phyloP scores from a whole-genome alignment of 2,113 vertebrate genomes.

The Lutjanus erythropterus region DNA sequence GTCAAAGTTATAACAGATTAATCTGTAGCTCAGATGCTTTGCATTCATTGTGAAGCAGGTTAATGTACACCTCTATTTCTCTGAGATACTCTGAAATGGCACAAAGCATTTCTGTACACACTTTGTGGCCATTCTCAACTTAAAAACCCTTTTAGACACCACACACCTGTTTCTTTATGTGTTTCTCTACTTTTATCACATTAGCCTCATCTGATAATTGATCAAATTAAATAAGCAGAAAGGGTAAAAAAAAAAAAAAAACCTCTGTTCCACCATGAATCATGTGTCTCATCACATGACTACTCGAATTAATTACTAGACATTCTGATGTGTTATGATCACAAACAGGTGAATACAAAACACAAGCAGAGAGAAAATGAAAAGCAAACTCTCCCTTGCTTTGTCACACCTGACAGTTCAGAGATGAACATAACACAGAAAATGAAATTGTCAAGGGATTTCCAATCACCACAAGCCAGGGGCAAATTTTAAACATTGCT shows the following conservation, averaged over 20 bases:
- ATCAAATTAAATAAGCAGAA: neutral
- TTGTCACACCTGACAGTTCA: conserved; percentile 1
- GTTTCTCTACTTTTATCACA: neutral
- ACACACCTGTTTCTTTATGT: neutral
- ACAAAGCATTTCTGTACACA: neutral
- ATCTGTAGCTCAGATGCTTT: neutral
- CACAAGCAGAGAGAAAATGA: neutral
- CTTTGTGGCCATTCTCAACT: neutral
- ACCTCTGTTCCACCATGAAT: neutral
- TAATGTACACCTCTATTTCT: neutral
- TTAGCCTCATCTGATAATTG: neutral
- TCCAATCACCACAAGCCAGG: neutral
- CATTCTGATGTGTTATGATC: neutral
- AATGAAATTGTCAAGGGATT: neutral
- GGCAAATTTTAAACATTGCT: neutral
- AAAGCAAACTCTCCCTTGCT: neutral
- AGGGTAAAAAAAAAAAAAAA: neutral
- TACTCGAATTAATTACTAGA: neutral
- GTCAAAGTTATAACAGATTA: neutral
- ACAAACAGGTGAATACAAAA: neutral
- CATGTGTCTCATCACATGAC: neutral
- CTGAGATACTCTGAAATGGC: neutral
- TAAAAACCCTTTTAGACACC: neutral
- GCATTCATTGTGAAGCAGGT: conserved; percentile 8
- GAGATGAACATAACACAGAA: neutral